phyloP scores from a whole-genome alignment of 2,888 invertebrate genomes.

The Trichopria drosophilae region DNA sequence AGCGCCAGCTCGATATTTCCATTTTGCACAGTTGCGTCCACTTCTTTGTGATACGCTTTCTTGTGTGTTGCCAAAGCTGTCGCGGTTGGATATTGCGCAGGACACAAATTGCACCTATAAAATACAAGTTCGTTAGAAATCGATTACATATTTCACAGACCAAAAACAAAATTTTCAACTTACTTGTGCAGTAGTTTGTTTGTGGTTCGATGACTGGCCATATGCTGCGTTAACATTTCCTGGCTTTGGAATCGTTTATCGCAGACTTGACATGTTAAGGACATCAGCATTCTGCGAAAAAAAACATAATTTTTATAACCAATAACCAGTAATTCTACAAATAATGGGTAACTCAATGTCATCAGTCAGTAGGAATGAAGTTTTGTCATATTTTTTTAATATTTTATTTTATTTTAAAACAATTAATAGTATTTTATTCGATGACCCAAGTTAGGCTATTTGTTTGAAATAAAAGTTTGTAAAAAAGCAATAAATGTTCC shows the following conservation, averaged over 20 bases:
- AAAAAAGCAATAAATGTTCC: too few species aligned
- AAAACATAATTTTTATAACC: constrained; percentile 9
- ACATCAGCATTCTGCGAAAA: constrained; percentile 39
- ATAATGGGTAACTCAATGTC: too few species aligned
- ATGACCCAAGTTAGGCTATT: too few species aligned
- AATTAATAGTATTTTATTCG: too few species aligned
- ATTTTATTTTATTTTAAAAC: too few species aligned
- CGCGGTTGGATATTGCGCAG: constrained; percentile 72
- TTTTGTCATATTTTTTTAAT: too few species aligned
- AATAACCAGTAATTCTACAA: background rate
- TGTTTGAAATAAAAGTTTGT: too few species aligned
- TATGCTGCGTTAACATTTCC: constrained; percentile 60
- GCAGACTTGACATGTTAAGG: constrained; percentile 57
- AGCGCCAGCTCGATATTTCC: constrained; percentile 68
- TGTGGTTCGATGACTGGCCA: constrained; percentile 58
- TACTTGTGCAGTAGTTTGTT: constrained; percentile 58
- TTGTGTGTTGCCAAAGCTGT: constrained; percentile 65
- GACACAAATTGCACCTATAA: constrained; percentile 69
- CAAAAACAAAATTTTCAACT: constrained; percentile 32
- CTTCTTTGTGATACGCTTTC: constrained; percentile 65
- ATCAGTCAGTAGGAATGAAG: too few species aligned
- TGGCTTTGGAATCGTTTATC: constrained; percentile 60
- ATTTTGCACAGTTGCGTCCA: constrained; percentile 47
- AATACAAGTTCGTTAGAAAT: constrained; percentile 12
- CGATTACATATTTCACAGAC: constrained; percentile 1